Evolutionary conservation across 23 tunicate genomes (phyloP).

Genomic region (Aplidium turbinatum): DNA sequence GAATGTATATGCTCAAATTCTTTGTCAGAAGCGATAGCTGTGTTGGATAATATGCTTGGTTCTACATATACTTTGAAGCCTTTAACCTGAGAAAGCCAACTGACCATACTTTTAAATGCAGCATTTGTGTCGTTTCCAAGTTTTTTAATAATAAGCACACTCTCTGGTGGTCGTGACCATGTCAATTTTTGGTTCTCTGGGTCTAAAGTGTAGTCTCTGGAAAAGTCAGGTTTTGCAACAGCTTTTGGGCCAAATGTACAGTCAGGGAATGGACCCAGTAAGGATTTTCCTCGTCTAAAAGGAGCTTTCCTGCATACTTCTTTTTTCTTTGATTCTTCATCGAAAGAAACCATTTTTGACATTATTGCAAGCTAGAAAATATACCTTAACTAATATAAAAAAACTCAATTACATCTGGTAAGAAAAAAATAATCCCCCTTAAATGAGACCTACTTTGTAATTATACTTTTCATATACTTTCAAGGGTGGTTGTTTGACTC

Average conservation of each 20-base stretch:
- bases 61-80: constrained; percentile 65
- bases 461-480: no score
- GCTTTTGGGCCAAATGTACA: constrained; percentile 76
- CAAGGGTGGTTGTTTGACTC: no score
- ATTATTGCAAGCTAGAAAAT: no score
- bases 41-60: constrained; percentile 28
- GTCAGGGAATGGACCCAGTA: constrained; percentile 48
- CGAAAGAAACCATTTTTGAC: no score
- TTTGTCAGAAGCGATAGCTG: background rate
- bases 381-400: no score
- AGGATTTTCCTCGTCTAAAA: constrained; percentile 26
- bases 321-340: background rate
- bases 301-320: background rate
- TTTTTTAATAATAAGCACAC: constrained; percentile 53
- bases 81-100: constrained; percentile 34
- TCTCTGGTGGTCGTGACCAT: constrained; percentile 66
- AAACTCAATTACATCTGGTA: no score
- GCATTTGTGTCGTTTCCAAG: constrained; percentile 40
- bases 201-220: constrained; percentile 1
- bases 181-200: constrained; percentile 31
- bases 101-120: constrained; percentile 25
- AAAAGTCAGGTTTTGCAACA: background rate
- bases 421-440: no score
- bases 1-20: constrained; percentile 12
- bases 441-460: no score